phyloP scores from a whole-genome alignment of 2,797 vertebrate genomes.

The Novumbra hubbsi region DNA sequence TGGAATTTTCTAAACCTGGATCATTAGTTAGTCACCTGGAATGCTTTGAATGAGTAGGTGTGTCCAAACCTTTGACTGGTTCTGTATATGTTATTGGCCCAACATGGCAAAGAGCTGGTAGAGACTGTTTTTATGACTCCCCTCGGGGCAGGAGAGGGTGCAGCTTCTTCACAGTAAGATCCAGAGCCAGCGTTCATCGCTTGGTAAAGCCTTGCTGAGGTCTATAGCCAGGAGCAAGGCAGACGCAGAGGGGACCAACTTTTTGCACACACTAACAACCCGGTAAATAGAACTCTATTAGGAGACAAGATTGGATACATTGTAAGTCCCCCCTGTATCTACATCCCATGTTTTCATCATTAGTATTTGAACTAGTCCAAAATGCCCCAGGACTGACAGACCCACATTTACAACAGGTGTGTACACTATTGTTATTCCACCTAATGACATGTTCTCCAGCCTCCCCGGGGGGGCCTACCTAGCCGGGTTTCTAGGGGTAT shows the following conservation, averaged over 20 bases:
- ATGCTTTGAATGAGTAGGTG: no score
- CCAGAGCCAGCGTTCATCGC: slow-evolving; percentile 66
- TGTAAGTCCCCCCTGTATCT: not conserved
- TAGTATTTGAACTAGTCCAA: not conserved
- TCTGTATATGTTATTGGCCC: not conserved
- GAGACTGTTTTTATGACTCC: not conserved
- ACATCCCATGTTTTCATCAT: not conserved
- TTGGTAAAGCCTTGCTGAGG: slow-evolving; percentile 54
- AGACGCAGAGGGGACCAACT: slow-evolving; percentile 11
- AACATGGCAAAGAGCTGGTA: not conserved
- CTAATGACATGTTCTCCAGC: slow-evolving; percentile 51
- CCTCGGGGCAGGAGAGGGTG: slow-evolving; percentile 73
- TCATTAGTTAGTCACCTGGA: no score
- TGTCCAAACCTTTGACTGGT: no score
- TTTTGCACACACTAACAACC: slow-evolving; percentile 59
- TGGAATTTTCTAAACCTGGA: no score
- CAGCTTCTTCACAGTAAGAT: slow-evolving; percentile 77
- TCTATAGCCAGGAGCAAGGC: slow-evolving; percentile 15
- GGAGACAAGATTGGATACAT: no score
- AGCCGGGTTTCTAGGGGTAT: slow-evolving; percentile 39
- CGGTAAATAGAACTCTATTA: slow-evolving; percentile 50
- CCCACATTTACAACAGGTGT: not conserved
- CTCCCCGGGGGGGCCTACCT: slow-evolving; percentile 53
- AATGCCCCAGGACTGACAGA: not conserved
- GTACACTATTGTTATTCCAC: not conserved